phyloP scores from a whole-genome alignment of 2,797 vertebrate species.

The Cuculus canorus region DNA sequence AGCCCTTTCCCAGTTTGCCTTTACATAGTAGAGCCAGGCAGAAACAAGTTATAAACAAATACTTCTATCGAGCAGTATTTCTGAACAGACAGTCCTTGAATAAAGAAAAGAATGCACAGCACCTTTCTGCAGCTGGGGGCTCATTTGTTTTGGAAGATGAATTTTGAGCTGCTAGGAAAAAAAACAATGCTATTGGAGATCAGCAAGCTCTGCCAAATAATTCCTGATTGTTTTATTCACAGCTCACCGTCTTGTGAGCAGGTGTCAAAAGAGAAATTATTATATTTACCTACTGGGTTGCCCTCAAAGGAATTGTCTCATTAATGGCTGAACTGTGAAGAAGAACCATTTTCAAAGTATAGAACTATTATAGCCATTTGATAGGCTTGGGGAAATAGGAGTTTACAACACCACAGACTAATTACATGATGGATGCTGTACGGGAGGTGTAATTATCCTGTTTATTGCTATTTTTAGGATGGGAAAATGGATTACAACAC shows the following conservation, averaged over 20 bases:
- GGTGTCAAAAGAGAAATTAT: neutral
- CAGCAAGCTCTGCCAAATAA: neutral
- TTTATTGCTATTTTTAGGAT: slow-evolving; percentile 60
- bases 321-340: neutral
- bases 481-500: slow-evolving; percentile 76
- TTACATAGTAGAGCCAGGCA: neutral
- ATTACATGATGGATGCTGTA: neutral
- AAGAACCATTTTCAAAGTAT: neutral
- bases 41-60: neutral
- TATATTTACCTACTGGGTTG: neutral
- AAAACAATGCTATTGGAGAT: neutral
- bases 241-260: neutral
- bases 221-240: neutral
- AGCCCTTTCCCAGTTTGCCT: neutral
- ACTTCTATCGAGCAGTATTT: neutral
- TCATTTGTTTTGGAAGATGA: neutral
- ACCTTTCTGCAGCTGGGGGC: neutral
- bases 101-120: neutral
- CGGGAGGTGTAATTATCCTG: neutral
- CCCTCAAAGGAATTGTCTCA: neutral
- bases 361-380: neutral
- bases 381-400: neutral
- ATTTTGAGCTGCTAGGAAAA: neutral
- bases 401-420: neutral
- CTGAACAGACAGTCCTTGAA: too few species aligned